These are phyloP conservation scores for Cantharis nigra DNA, from an alignment of 2,888 invertebrate species.

Conservation along the genomic window DNA sequence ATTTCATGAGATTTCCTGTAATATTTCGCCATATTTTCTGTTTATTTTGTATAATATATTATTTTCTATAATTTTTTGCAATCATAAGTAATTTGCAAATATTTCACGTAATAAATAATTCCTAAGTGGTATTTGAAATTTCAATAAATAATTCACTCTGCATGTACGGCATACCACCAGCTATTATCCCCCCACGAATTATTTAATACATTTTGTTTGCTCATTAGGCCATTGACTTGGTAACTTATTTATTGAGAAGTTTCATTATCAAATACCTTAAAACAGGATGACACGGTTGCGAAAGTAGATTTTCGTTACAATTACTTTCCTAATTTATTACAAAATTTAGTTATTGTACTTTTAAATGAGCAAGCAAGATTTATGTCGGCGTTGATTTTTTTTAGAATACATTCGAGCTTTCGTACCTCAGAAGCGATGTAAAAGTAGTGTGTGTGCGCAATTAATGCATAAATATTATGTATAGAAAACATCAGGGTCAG, in stretches of 20 bases:
- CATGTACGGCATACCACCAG: background rate
- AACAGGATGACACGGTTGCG: background rate
- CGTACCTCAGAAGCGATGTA: background rate
- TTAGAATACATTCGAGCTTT: background rate
- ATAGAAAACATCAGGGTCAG: slow-evolving; percentile 9
- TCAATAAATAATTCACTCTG: background rate
- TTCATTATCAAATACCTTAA: background rate
- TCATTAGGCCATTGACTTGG: background rate
- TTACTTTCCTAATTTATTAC: background rate
- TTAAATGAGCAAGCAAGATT: background rate
- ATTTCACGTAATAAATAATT: background rate
- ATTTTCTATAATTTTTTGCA: no score
- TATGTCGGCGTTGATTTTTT: background rate
- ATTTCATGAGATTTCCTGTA: no score
- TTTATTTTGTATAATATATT: no score
- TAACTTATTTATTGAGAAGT: background rate
- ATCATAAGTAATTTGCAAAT: background rate
- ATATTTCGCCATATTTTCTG: no score
- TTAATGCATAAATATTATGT: slow-evolving; percentile 3
- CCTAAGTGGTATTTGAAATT: background rate
- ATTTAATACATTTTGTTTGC: background rate
- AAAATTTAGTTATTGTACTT: background rate
- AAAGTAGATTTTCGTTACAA: background rate
- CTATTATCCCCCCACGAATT: background rate
- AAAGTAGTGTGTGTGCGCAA: slow-evolving; percentile 3